Conservation (phyloP, 2,888 invertebrate genomes). For the Dromius quadrimaculatus region DNA sequence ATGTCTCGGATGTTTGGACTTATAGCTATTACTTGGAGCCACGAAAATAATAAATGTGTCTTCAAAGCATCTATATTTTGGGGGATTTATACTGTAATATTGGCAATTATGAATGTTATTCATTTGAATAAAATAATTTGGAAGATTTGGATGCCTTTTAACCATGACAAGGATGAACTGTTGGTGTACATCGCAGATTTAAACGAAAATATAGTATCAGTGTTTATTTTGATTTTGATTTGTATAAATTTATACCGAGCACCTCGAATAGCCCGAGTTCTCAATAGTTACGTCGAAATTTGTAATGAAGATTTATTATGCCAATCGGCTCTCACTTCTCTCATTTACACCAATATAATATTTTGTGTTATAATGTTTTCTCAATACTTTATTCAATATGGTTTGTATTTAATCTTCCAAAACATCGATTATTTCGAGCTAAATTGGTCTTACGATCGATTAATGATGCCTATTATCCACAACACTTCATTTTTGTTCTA, state of each 20-base stretch:
- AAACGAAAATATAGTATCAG: slow-evolving; percentile 36
- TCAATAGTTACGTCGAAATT: slow-evolving; percentile 59
- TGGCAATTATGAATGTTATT: slow-evolving; percentile 56
- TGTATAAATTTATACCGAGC: slow-evolving; percentile 58
- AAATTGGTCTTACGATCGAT: slow-evolving; percentile 58
- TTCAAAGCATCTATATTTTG: slow-evolving; percentile 60
- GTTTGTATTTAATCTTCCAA: slow-evolving; percentile 58
- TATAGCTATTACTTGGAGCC: slow-evolving; percentile 60
- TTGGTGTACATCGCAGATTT: slow-evolving; percentile 31
- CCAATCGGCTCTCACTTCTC: slow-evolving; percentile 58
- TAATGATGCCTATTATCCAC: slow-evolving; percentile 60
- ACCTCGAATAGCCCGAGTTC: slow-evolving; percentile 59
- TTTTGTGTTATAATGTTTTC: slow-evolving; percentile 54
- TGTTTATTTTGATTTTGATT: slow-evolving; percentile 59
- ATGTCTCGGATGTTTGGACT: slow-evolving; percentile 60
- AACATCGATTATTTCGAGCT: slow-evolving; percentile 58
- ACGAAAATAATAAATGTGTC: slow-evolving; percentile 60
- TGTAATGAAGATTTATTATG: slow-evolving; percentile 61
- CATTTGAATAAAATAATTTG: slow-evolving; percentile 54
- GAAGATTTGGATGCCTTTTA: slow-evolving; percentile 12
- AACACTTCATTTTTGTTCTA: slow-evolving; percentile 61
- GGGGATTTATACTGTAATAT: slow-evolving; percentile 58
- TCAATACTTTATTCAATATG: slow-evolving; percentile 57
- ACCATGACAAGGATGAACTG: not conserved
- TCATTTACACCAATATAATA: slow-evolving; percentile 58